Conservation (phyloP, 2,113 vertebrate species). For the Probosciger aterrimus region DNA sequence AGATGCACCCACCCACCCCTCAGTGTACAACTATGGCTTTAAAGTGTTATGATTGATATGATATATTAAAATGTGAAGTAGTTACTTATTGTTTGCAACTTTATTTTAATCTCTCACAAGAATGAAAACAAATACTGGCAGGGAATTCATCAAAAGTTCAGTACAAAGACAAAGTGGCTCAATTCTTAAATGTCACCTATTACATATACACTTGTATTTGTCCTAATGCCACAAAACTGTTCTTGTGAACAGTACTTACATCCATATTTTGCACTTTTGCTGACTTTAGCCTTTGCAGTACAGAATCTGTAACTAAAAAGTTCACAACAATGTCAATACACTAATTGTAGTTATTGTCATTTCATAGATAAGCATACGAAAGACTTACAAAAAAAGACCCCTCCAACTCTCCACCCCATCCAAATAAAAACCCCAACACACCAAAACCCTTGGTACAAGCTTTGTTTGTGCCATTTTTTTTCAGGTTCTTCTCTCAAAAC, state of each 20-base stretch:
- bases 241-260: background rate
- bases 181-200: background rate
- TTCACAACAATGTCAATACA: background rate
- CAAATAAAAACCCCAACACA: background rate
- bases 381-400: rapidly evolving
- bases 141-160: background rate
- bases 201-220: background rate
- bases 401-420: rapidly evolving
- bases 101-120: background rate
- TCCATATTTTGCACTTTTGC: background rate
- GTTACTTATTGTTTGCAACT: background rate
- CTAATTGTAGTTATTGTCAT: background rate
- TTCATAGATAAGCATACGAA: background rate
- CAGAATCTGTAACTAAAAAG: background rate
- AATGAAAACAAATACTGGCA: background rate
- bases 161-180: background rate
- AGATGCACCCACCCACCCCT: background rate
- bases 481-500: background rate
- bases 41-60: background rate
- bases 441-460: background rate
- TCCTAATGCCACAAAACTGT: background rate
- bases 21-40: background rate
- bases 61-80: background rate
- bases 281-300: background rate
- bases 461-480: background rate